Conservation (phyloP, 2,888 invertebrate genomes). For the Phasia obesa region DNA sequence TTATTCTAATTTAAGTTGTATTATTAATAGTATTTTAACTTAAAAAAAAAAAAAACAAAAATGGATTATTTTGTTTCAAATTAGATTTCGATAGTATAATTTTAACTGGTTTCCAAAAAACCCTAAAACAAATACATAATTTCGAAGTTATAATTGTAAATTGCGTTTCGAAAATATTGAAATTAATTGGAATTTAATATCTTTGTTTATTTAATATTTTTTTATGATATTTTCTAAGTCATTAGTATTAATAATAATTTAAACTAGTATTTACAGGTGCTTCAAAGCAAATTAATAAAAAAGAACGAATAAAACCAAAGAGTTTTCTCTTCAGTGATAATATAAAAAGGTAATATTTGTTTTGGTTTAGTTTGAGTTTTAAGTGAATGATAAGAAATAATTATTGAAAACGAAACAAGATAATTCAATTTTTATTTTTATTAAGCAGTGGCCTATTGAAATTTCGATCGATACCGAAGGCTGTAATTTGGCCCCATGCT, state of each 20-base stretch:
- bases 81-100: not conserved
- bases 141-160: not conserved
- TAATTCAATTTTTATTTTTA: too few relatives aligned
- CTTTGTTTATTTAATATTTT: conserved; percentile 19
- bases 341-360: too few relatives aligned
- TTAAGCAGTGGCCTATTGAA: too few relatives aligned
- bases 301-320: too few relatives aligned
- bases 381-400: too few relatives aligned
- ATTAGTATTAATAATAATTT: conserved; percentile 50
- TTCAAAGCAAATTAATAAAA: conserved; percentile 24
- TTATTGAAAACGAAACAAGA: too few relatives aligned
- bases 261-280: conserved; percentile 25
- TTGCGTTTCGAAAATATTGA: conserved; percentile 1
- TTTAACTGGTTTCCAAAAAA: not conserved
- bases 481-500: too few relatives aligned
- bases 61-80: not conserved
- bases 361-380: too few relatives aligned
- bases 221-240: conserved; percentile 57
- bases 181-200: not conserved
- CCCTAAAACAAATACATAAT: too few relatives aligned
- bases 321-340: too few relatives aligned
- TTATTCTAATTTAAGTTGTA: conserved; percentile 1
- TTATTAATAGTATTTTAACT: conserved; percentile 37
- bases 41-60: not conserved
- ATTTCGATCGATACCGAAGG: too few relatives aligned